These are phyloP conservation scores for Dromius quadrimaculatus DNA, from an alignment of 2,888 invertebrate species.

Conservation along the genomic window DNA sequence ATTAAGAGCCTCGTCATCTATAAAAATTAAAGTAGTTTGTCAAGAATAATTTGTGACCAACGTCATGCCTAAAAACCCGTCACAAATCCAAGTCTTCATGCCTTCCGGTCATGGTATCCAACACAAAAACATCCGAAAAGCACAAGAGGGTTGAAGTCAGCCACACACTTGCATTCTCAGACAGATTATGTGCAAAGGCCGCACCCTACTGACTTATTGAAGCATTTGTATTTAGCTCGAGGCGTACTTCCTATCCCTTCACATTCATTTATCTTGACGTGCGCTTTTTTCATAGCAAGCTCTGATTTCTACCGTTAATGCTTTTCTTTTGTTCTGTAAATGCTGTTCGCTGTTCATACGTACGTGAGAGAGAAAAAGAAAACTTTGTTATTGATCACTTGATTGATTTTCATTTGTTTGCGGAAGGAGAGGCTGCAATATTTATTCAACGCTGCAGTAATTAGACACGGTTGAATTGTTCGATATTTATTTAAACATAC, in stretches of 20 bases:
- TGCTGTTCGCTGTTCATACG: constrained; percentile 13
- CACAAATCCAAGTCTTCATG: constrained; percentile 1
- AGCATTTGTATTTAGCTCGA: constrained; percentile 7
- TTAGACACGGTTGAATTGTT: too few relatives aligned
- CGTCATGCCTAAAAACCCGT: constrained; percentile 19
- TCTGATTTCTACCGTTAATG: constrained; percentile 31
- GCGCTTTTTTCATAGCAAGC: constrained; percentile 21
- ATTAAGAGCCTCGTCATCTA: too few relatives aligned
- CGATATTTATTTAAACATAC: too few relatives aligned
- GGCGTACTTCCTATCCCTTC: constrained; percentile 26
- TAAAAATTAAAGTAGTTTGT: too few relatives aligned
- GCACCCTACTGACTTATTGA: constrained; percentile 4
- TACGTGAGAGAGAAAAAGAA: constrained; percentile 9
- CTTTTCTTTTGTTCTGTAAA: constrained; percentile 28
- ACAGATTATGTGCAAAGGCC: constrained; percentile 31
- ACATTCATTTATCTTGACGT: constrained; percentile 31
- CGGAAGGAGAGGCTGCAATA: too few relatives aligned
- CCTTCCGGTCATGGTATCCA: constrained; percentile 3
- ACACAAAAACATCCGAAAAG: constrained; percentile 1
- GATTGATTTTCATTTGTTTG: constrained; percentile 1
- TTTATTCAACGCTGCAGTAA: too few relatives aligned
- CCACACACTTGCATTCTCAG: constrained; percentile 42
- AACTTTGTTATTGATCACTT: constrained; percentile 12
- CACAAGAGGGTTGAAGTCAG: constrained; percentile 2
- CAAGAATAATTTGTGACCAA: constrained; percentile 1